phyloP scores from a whole-genome alignment of 2,888 invertebrate genomes.

The Uropetala carovei region DNA sequence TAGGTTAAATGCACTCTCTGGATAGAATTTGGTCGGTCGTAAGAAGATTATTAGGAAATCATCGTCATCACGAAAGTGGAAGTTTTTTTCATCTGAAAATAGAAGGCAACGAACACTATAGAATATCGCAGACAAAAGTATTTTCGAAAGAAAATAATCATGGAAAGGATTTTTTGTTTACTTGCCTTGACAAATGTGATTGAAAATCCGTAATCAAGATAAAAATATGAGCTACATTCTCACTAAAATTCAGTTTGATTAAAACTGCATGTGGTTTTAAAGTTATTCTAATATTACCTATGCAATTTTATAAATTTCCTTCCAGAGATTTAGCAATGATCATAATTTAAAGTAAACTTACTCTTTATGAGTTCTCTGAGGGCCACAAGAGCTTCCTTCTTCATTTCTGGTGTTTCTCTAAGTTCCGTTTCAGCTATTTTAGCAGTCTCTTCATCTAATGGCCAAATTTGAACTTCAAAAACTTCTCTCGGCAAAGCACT shows the following conservation, averaged over 20 bases:
- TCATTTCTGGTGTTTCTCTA: conserved; percentile 84
- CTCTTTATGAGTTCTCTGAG: conserved; percentile 81
- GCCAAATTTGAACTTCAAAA: conserved; percentile 80
- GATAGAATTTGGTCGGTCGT: conserved; percentile 89
- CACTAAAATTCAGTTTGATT: no score
- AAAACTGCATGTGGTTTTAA: not conserved
- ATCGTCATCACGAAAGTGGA: conserved; percentile 85
- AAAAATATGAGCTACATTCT: no score
- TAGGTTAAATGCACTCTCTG: conserved; percentile 86
- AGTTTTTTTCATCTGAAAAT: conserved; percentile 79
- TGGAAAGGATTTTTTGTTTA: not conserved
- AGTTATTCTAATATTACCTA: not conserved
- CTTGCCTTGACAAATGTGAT: not conserved
- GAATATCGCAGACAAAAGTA: no score
- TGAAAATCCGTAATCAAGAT: not conserved
- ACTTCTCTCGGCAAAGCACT: conserved; percentile 73
- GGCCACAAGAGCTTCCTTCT: conserved; percentile 79
- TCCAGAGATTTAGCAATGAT: not conserved
- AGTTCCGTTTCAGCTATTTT: conserved; percentile 81
- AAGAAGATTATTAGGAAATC: conserved; percentile 87
- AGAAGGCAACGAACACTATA: not conserved
- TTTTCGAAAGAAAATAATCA: not conserved
- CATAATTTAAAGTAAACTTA: conserved; percentile 33
- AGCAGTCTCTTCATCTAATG: conserved; percentile 79
- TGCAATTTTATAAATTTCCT: not conserved